Conservation (phyloP, 2,113 vertebrate genomes). For the Willisornis vidua region DNA sequence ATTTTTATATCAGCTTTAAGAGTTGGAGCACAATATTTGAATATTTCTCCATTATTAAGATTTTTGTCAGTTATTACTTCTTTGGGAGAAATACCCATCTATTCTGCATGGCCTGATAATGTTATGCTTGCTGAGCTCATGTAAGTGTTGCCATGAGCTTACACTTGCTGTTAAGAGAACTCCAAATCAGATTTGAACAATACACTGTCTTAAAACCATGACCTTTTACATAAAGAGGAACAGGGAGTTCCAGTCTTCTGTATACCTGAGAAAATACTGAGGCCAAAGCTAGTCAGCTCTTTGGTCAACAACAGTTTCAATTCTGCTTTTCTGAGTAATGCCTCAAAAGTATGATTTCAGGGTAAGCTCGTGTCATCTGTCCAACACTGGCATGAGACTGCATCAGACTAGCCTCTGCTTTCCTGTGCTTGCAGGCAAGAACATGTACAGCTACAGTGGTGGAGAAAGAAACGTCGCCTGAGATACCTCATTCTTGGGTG, state of each 20-base stretch:
- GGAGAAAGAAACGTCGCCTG: not conserved
- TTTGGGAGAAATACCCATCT: not conserved
- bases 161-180: not conserved
- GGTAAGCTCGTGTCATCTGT: not conserved
- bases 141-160: not conserved
- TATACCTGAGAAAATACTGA: not conserved
- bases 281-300: not conserved
- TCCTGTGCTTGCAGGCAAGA: not conserved
- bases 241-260: not conserved
- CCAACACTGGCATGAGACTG: rapidly evolving
- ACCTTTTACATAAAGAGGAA: not conserved
- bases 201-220: rapidly evolving
- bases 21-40: not conserved
- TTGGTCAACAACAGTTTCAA: not conserved
- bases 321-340: not conserved
- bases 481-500: not conserved
- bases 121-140: rapidly evolving
- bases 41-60: not conserved
- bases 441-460: rapidly evolving
- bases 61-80: not conserved
- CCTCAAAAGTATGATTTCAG: not conserved
- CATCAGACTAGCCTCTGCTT: not conserved
- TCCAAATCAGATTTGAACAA: not conserved
- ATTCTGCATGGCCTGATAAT: not conserved
- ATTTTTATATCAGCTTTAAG: not conserved